These are phyloP conservation scores for Catocala sponsa DNA, from an alignment of 2,888 invertebrate species.

Conservation along the genomic window DNA sequence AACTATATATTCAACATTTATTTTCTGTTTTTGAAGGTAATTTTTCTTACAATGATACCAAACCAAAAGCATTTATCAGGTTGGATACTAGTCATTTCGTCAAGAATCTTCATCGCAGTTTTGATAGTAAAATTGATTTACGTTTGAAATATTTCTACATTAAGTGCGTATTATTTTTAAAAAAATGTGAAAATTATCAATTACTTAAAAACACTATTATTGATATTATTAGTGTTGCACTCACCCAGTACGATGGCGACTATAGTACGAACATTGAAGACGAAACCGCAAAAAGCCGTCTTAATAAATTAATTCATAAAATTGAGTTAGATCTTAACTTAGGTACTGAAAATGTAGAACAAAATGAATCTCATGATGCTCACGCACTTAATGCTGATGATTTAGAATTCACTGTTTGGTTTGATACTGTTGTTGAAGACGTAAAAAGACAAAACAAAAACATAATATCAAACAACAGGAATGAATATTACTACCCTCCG, in stretches of 20 bases:
- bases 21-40: neutral
- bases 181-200: neutral
- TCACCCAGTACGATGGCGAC: neutral
- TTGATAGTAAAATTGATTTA: no score
- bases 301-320: no score
- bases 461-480: neutral
- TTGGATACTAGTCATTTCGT: conserved; percentile 3
- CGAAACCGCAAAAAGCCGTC: no score
- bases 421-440: no score
- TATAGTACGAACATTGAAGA: neutral
- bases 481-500: neutral
- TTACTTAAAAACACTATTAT: neutral
- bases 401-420: neutral
- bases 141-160: conserved; percentile 1
- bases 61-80: neutral
- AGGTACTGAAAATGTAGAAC: no score
- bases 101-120: neutral
- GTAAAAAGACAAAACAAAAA: neutral
- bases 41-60: no score
- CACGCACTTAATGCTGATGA: no score
- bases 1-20: neutral
- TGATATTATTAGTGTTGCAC: neutral
- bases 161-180: neutral
- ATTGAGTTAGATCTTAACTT: no score
- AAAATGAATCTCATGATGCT: no score